Base-by-base conservation (phyloP, 1,140 invertebrate species). In the Macrobrachium rosenbergii region DNA sequence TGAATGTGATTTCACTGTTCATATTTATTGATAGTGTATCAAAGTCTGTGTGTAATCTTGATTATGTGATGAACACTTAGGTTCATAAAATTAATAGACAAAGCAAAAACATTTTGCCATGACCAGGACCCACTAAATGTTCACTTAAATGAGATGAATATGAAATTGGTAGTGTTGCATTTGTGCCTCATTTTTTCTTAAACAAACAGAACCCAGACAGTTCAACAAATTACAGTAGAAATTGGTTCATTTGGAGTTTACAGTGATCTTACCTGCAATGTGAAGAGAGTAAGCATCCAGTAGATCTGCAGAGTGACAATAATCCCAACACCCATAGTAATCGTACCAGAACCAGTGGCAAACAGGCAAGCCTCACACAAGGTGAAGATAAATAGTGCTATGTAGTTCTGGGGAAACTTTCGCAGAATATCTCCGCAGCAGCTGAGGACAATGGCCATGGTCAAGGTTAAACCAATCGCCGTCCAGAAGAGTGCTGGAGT, bases 321-420 rank as follows among this genome's bases (percentile, higher is more conserved):
- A 52, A 96, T 95, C 0, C 97, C 97, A 91, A 96, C 92, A 81
- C 97, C 90, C 10, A 98, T 96, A 23, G 72, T 63, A n/a, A n/a
- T 52, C 0, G 78, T 64, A 6, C 83, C 58, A 59, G 45, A 89
- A 5, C 28, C 64, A 21, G 52, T 52, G 2, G 88, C 89, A 14
- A 90, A 52, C 23, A 89, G 45, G 59, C 91, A 90, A 82, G 90
- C 67, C 89, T 89, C 81, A 88, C 90, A 83, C 72, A 89, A 11
- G 17, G 97, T 97, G 91, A 99, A 99, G 0, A 98, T 88, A 14
- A 93, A 94, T 5, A 99, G 93, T 91, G 98, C 95, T 69, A 99
- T 95, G 91, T 96, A 96, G 91, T 99, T 99, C 91, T 94, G 95
- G 0, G 98, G 98, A 64, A 95, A 94, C 90, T 95, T 95, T 52